phyloP scores from a whole-genome alignment of 2,797 vertebrate genomes.

The Fistularia commersonii region DNA sequence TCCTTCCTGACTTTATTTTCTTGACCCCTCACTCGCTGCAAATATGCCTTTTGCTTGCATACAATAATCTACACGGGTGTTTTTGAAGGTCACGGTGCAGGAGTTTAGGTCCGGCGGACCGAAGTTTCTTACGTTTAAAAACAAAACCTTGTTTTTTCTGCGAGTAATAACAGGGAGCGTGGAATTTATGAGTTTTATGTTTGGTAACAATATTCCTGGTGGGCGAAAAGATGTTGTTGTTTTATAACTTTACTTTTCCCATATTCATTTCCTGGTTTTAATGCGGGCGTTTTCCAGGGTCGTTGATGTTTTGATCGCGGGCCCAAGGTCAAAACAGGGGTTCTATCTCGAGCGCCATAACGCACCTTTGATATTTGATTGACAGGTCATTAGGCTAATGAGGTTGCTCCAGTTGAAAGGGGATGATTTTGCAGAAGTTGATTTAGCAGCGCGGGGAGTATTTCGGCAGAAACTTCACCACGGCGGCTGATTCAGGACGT shows the following conservation, averaged over 20 bases:
- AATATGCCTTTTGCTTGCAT: no score
- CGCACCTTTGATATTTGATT: not conserved
- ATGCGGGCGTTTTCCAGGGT: not conserved
- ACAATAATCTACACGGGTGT: no score
- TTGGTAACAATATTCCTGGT: no score
- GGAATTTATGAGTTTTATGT: no score
- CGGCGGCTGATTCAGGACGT: not conserved
- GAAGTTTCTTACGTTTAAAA: no score
- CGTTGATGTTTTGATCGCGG: not conserved
- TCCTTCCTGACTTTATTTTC: no score
- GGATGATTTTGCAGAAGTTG: constrained; percentile 1
- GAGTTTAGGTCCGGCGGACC: no score
- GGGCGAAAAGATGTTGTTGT: no score
- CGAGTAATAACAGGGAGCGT: no score
- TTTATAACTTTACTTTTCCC: not conserved
- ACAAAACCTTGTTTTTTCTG: no score
- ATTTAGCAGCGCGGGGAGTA: not conserved
- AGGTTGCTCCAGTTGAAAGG: constrained; percentile 9
- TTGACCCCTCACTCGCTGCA: no score
- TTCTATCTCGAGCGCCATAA: not conserved
- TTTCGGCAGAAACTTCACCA: constrained; percentile 11
- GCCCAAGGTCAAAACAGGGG: not conserved
- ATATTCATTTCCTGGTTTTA: not conserved
- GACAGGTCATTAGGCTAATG: constrained; percentile 14
- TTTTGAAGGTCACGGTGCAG: no score